Conservation (phyloP, 2,888 invertebrate genomes). For the Danaus chrysippus region DNA sequence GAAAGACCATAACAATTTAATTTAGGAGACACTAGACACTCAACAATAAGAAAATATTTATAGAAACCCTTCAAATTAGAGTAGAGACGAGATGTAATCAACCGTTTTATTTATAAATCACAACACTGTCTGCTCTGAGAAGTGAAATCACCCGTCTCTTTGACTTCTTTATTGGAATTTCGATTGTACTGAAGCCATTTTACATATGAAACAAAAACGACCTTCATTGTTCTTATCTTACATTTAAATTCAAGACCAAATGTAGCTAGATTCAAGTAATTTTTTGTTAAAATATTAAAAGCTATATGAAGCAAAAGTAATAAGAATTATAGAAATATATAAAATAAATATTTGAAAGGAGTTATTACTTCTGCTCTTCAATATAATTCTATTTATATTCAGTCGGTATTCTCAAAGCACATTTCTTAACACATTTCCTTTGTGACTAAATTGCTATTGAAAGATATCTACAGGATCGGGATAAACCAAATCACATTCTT, state of each 20-base stretch:
- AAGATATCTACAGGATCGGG: conserved; percentile 9
- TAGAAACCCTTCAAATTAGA: background rate
- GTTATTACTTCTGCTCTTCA: background rate
- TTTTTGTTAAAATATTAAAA: no score
- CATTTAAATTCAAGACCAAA: no score
- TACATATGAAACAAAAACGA: background rate
- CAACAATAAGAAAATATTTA: no score
- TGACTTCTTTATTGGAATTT: conserved; percentile 5
- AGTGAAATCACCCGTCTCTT: conserved; percentile 1
- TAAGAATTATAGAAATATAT: background rate
- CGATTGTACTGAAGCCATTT: background rate
- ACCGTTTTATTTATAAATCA: conserved; percentile 46
- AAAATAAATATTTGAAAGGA: background rate
- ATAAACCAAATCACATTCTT: conserved; percentile 12
- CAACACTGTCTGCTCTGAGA: background rate
- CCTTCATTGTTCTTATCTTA: no score
- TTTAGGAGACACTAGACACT: no score
- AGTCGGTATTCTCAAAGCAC: background rate
- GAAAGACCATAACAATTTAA: no score
- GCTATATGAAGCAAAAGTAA: no score
- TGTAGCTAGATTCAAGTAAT: no score
- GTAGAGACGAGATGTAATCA: conserved; percentile 33
- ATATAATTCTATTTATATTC: background rate
- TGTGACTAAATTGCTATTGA: conserved; percentile 6
- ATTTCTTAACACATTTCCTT: background rate